Conservation (phyloP, 64 coral and sea anemone genomes). For the Montipora sp. region DNA sequence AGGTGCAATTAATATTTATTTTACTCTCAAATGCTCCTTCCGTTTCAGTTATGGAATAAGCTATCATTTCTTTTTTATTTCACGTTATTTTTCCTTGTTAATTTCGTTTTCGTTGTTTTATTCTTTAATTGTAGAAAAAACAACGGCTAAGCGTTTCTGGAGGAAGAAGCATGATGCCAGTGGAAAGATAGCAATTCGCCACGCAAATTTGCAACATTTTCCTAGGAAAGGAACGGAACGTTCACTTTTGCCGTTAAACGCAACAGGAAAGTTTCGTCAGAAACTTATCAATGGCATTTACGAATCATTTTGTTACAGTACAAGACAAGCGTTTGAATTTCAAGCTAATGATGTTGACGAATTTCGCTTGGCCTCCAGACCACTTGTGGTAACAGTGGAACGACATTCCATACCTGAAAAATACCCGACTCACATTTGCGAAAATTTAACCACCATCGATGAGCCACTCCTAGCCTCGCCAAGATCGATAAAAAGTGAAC, state of each 20-base stretch:
- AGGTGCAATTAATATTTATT: conserved; percentile 78
- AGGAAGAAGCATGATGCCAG: conserved; percentile 16
- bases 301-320: conserved; percentile 89
- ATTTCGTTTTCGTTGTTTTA: conserved; percentile 11
- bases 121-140: conserved; percentile 47
- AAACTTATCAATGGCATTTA: conserved; percentile 90
- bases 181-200: conserved; percentile 12
- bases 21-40: conserved; percentile 18
- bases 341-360: conserved; percentile 50
- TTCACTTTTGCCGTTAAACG: conserved; percentile 39
- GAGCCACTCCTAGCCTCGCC: conserved; percentile 5
- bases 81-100: not conserved
- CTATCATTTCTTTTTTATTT: not conserved
- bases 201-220: conserved; percentile 63
- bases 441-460: conserved; percentile 48
- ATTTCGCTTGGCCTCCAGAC: not conserved
- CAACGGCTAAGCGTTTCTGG: conserved; percentile 59
- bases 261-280: conserved; percentile 69
- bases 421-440: conserved; percentile 16
- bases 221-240: conserved; percentile 32
- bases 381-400: not conserved
- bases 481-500: not conserved
- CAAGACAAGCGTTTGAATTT: conserved; percentile 74
- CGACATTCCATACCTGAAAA: conserved; percentile 25
- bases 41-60: conserved; percentile 11